Conservation (phyloP, 2,888 invertebrate genomes). For the Rhamnusium bicolor region DNA sequence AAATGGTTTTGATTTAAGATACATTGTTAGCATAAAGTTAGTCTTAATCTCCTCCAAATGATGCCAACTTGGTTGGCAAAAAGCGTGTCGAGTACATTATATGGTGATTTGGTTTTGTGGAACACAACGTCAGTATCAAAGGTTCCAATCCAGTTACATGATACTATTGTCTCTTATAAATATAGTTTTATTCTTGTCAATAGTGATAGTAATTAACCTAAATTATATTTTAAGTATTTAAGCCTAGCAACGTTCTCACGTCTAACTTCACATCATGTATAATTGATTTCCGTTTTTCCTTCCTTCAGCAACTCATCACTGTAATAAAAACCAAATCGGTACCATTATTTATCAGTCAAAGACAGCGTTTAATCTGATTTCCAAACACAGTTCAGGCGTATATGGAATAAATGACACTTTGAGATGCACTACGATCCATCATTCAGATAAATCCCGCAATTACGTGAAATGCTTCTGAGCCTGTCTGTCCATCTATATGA, state of each 20-base stretch:
- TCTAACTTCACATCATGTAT: slow-evolving; percentile 19
- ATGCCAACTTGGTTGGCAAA: too few species aligned
- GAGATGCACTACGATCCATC: slow-evolving; percentile 41
- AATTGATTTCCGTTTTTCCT: slow-evolving; percentile 34
- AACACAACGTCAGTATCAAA: too few species aligned
- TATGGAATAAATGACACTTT: slow-evolving; percentile 39
- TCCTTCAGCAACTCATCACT: slow-evolving; percentile 35
- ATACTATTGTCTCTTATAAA: too few species aligned
- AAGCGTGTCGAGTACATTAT: too few species aligned
- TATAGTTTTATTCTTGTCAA: too few species aligned
- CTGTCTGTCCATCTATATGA: slow-evolving; percentile 42
- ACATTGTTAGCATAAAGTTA: too few species aligned
- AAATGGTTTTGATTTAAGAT: too few species aligned
- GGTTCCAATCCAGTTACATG: too few species aligned
- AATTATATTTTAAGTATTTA: background rate
- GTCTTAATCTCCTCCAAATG: too few species aligned
- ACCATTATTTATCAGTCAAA: slow-evolving; percentile 41
- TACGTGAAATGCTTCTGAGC: slow-evolving; percentile 37
- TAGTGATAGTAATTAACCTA: slow-evolving; percentile 20
- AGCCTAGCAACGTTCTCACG: slow-evolving; percentile 18
- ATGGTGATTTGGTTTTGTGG: too few species aligned
- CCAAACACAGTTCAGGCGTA: slow-evolving; percentile 39
- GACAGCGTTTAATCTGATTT: slow-evolving; percentile 41
- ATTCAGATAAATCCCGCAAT: slow-evolving; percentile 44
- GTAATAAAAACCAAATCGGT: slow-evolving; percentile 28